Percentiles rank a stretch among this genome's conserved stretches.
Conservation (phyloP, 2,797 vertebrate species). For the Sebastiscus tertius region DNA sequence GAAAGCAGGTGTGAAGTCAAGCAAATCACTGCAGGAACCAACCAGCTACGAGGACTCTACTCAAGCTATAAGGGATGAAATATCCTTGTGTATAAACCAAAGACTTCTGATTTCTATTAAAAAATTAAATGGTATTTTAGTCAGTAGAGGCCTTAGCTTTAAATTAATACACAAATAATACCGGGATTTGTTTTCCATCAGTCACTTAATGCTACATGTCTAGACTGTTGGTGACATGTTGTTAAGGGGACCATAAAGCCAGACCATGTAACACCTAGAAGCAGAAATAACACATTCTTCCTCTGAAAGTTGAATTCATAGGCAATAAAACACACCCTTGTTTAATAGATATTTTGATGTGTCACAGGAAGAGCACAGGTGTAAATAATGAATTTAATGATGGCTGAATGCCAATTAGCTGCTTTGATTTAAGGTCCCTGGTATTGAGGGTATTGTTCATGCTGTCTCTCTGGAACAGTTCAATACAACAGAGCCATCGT, state of each 20-base stretch:
- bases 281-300: neutral
- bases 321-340: neutral
- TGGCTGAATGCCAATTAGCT: neutral
- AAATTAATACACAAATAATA: neutral
- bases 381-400: neutral
- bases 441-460: neutral
- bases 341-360: neutral
- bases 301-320: neutral
- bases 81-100: neutral
- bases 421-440: neutral
- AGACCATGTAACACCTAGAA: neutral
- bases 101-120: neutral
- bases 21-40: conserved; percentile 9
- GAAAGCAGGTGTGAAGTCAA: conserved; percentile 56
- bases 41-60: neutral
- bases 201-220: neutral
- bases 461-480: too few species aligned
- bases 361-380: neutral
- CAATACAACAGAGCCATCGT: neutral
- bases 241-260: neutral
- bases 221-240: neutral
- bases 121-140: neutral
- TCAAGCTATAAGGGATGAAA: neutral
- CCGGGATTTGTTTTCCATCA: neutral
- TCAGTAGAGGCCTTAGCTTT: too few species aligned